These are phyloP conservation scores for Procambarus virginalis DNA, from an alignment of 1,140 invertebrate genomes.

Conservation along the genomic window DNA sequence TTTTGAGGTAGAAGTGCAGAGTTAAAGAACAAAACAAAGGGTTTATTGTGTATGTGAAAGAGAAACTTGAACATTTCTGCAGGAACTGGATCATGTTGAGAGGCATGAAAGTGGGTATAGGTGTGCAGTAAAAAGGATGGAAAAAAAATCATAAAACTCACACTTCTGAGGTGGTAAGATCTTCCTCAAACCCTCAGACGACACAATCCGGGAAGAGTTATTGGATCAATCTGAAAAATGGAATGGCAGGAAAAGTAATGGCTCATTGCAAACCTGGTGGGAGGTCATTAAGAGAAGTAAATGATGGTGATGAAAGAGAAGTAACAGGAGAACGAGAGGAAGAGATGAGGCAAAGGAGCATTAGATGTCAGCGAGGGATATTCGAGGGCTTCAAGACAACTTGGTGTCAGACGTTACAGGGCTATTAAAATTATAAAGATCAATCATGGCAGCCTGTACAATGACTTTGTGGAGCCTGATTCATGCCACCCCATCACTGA, in stretches of 20 bases:
- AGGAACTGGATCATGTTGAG: not conserved
- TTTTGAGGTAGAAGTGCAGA: not conserved
- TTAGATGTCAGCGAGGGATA: not conserved
- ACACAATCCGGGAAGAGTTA: not conserved
- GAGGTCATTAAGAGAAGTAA: not conserved
- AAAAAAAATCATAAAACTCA: not conserved
- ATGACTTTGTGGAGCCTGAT: no score
- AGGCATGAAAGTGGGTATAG: conserved; percentile 11
- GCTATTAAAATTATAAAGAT: no score
- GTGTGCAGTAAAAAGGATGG: not conserved
- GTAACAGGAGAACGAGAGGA: no score
- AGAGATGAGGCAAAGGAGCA: no score
- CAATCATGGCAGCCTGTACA: no score
- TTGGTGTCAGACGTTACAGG: not conserved
- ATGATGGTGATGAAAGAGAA: not conserved
- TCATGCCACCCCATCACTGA: not conserved
- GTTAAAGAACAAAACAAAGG: not conserved
- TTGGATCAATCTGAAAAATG: not conserved
- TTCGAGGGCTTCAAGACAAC: not conserved
- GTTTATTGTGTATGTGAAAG: conserved; percentile 1
- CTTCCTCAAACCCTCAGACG: not conserved
- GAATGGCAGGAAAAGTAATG: not conserved
- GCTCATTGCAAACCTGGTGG: not conserved
- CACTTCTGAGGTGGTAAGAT: not conserved
- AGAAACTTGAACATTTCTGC: not conserved